Evolutionary conservation across 2,797 vertebrate species (phyloP), one percentile per base, ranked within the genome.

Genomic region (Premnoplex brunnescens): DNA sequence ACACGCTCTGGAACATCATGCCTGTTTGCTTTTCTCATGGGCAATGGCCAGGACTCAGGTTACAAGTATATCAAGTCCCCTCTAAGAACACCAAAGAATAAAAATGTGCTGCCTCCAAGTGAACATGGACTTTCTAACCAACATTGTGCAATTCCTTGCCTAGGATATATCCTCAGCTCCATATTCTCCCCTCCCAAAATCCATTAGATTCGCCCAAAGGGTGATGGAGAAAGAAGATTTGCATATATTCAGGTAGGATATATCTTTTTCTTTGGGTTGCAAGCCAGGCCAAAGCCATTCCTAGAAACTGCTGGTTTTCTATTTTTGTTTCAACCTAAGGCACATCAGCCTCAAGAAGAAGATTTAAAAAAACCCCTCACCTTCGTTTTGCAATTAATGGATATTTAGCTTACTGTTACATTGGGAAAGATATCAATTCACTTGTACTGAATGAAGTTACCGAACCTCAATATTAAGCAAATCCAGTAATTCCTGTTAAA

Each of bases 1-100:
- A 39, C 27, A 73, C 1, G 3, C 36, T 14, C 7, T 6, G 9
- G 80, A 60, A 93, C 0, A 0, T 19, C 0, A 0, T 21, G 56
- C 81, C 44, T 56, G 63, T 85, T 90, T 55, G 64, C 52, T 76
- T 93, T 73, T 66, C 2, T 0, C 17, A 1, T 37, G 46, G 82
- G 80, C 59, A 73, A 8, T 60, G 60, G 48, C 20, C 78, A 75
- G 73, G 82, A 66, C 52, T 92, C 68, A 54, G 34, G 54, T 87
- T 87, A 87, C 80, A 39, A 56, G 66, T 37, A 76, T 85, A 79
- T 71, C 59, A 58, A 68, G 71, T 85, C 54, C 30, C 55, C 39
- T 58, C 8, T 46, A 52, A 73, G 71, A 82, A 32, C 3, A 60
- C 43, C 63, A 71, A 22, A 74, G 36, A 80, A 39, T 66, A 32